phyloP scores from a whole-genome alignment of 2,888 invertebrate species.

The Perizoma affinitatum region DNA sequence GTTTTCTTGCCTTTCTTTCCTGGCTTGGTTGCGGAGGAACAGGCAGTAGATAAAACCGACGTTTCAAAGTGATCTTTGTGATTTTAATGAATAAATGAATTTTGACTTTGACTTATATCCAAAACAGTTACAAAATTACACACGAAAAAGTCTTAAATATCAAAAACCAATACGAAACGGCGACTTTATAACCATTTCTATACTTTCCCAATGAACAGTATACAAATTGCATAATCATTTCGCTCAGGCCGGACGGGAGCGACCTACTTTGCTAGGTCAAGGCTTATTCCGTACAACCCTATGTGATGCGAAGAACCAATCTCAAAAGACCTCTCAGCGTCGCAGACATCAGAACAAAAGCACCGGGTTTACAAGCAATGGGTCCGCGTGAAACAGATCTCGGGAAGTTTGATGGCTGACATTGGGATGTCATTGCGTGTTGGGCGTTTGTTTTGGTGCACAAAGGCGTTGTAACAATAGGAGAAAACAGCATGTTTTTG shows the following conservation, averaged over 20 bases:
- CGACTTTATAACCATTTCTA: conserved; percentile 30
- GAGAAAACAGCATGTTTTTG: conserved; percentile 29
- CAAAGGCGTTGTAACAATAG: conserved; percentile 35
- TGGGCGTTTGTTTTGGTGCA: conserved; percentile 39
- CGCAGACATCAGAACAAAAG: conserved; percentile 45
- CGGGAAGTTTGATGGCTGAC: conserved; percentile 45
- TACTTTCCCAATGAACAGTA: conserved; percentile 48
- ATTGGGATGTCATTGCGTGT: conserved; percentile 41
- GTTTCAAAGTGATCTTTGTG: too few relatives aligned
- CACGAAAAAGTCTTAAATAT: conserved; percentile 21
- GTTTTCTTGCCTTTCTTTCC: too few relatives aligned
- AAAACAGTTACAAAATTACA: conserved; percentile 24
- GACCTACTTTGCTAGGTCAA: conserved; percentile 60
- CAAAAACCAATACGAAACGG: conserved; percentile 26
- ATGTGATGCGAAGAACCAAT: conserved; percentile 39
- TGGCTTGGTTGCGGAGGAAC: too few relatives aligned
- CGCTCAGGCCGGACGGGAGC: conserved; percentile 43
- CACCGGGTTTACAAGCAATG: conserved; percentile 42
- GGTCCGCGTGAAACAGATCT: conserved; percentile 42
- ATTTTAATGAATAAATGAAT: too few relatives aligned
- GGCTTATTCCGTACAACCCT: conserved; percentile 46
- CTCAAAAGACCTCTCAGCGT: conserved; percentile 37
- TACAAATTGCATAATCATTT: conserved; percentile 59
- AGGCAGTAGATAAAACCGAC: too few relatives aligned
- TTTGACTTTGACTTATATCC: too few relatives aligned